Conservation (phyloP, 2,888 invertebrate species). For the Pollenia griseotomentosa region DNA sequence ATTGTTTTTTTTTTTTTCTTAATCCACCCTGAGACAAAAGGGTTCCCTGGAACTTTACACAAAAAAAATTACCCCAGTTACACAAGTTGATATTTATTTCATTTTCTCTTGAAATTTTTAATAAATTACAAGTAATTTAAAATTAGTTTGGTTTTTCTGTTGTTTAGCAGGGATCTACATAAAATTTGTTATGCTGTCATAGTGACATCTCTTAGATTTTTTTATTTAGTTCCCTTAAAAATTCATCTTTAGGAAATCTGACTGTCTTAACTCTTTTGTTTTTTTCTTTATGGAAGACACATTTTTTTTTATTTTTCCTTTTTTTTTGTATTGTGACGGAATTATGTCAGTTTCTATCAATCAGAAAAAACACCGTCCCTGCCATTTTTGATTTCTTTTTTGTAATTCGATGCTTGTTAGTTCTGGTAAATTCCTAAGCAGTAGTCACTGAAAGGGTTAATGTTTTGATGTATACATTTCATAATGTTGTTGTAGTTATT, state of each 20-base stretch:
- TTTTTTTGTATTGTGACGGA: conserved; percentile 16
- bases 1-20: not conserved
- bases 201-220: not conserved
- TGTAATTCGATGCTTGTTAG: conserved; percentile 30
- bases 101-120: not conserved
- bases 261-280: conserved; percentile 3
- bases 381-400: not conserved
- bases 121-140: conserved; percentile 19
- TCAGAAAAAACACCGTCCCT: not conserved
- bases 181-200: not conserved
- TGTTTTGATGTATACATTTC: not conserved
- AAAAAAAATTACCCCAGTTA: not conserved
- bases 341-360: conserved; percentile 23
- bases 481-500: not conserved
- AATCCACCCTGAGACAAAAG: not conserved
- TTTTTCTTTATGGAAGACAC: not conserved
- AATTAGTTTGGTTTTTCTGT: not conserved
- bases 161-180: not conserved
- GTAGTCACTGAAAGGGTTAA: not conserved
- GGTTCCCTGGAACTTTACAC: not conserved
- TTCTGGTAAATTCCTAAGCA: conserved; percentile 10
- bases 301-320: not conserved
- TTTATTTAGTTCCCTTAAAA: no score
- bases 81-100: not conserved
- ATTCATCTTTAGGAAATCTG: not conserved